Percentiles rank a stretch among this genome's conserved stretches.
Evolutionary conservation across 2,888 invertebrate genomes (phyloP).

Genomic region (Electrophaes corylata): DNA sequence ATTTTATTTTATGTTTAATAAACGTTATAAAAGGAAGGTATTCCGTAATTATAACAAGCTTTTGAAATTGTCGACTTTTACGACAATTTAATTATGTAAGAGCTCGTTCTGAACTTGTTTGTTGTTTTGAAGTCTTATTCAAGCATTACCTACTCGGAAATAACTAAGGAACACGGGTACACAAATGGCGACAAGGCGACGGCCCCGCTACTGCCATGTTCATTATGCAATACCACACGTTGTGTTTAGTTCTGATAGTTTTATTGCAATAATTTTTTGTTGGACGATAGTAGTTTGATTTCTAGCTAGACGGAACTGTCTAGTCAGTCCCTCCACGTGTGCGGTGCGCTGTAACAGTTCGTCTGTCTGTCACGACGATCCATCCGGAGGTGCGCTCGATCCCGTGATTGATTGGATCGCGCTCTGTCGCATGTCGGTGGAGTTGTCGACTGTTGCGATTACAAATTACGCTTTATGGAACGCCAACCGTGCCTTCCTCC

Average conservation of each 20-base stretch:
- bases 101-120: neutral
- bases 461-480: too few relatives aligned
- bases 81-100: neutral
- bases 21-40: neutral
- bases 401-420: conserved; percentile 19
- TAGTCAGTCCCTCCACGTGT: too few relatives aligned
- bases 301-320: too few relatives aligned
- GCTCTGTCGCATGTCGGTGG: neutral
- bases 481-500: too few relatives aligned
- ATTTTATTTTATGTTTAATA: neutral
- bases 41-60: neutral
- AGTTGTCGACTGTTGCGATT: neutral
- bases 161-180: too few relatives aligned
- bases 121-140: neutral
- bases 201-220: too few relatives aligned
- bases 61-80: conserved; percentile 1
- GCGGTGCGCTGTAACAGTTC: neutral
- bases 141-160: too few relatives aligned
- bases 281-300: too few relatives aligned
- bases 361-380: conserved; percentile 6
- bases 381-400: conserved; percentile 3
- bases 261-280: too few relatives aligned
- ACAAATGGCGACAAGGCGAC: too few relatives aligned
- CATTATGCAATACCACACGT: too few relatives aligned
- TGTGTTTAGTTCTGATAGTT: too few relatives aligned